Percentiles rank a stretch among this genome's conserved stretches.
Evolutionary conservation across 2,888 invertebrate species (phyloP).

Genomic region (Uloborus plumipes): DNA sequence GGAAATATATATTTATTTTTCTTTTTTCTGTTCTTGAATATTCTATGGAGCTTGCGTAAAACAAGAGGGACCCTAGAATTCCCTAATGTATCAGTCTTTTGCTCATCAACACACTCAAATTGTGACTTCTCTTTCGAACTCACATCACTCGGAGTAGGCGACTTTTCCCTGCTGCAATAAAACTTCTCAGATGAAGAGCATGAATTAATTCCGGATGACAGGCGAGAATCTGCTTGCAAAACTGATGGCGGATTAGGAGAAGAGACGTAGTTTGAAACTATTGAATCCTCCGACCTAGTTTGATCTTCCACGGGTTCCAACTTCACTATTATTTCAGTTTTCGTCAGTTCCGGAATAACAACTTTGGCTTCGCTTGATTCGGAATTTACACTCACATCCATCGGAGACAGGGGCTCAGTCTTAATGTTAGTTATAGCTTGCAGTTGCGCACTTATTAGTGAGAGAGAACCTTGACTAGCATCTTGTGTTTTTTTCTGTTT

Average conservation of each 20-base stretch:
- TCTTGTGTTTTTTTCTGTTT: slow-evolving; percentile 69
- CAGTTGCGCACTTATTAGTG: slow-evolving; percentile 36
- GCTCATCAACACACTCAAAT: slow-evolving; percentile 9
- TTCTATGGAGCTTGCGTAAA: slow-evolving; percentile 59
- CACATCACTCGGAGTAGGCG: slow-evolving; percentile 40
- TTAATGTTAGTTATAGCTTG: slow-evolving; percentile 35
- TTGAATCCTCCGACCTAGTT: slow-evolving; percentile 36
- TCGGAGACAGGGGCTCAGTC: slow-evolving; percentile 46
- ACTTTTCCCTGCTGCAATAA: slow-evolving; percentile 37
- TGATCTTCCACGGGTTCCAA: slow-evolving; percentile 40
- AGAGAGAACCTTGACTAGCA: slow-evolving; percentile 60
- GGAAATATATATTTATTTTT: slow-evolving; percentile 69
- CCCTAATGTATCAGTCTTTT: slow-evolving; percentile 8
- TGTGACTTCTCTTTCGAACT: slow-evolving; percentile 43
- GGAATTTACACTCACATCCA: slow-evolving; percentile 41
- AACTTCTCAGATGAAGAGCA: slow-evolving; percentile 46
- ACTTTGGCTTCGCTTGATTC: slow-evolving; percentile 45
- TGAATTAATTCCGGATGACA: slow-evolving; percentile 50
- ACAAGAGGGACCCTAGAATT: slow-evolving; percentile 52
- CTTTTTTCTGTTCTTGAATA: slow-evolving; percentile 60
- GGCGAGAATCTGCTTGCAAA: slow-evolving; percentile 42
- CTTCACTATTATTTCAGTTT: slow-evolving; percentile 39
- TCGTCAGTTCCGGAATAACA: slow-evolving; percentile 27
- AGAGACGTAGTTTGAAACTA: slow-evolving; percentile 35
- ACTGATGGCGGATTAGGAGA: slow-evolving; percentile 50